Percentiles rank a stretch among this genome's conserved stretches.
Evolutionary conservation across 64 coral and sea anemone genomes (phyloP).

Genomic region (Actinia equina): DNA sequence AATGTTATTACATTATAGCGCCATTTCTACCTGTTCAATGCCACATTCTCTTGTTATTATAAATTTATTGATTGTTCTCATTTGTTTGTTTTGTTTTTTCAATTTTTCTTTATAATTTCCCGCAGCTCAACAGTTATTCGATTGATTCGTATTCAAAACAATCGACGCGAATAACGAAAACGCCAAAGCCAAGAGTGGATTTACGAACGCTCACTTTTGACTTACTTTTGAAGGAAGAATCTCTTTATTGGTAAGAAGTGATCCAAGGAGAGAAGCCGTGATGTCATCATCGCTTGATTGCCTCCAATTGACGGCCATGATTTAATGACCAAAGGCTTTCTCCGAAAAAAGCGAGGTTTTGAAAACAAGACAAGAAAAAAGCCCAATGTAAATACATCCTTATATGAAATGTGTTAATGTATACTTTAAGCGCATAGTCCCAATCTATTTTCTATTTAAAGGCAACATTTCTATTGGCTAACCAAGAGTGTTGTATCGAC

Average conservation of each 20-base stretch:
- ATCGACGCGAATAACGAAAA: neutral
- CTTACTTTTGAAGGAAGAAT: neutral
- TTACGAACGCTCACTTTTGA: neutral
- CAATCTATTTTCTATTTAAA: neutral
- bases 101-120: neutral
- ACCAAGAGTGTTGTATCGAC: constrained; percentile 69
- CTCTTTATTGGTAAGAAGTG: neutral
- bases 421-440: neutral
- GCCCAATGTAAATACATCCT: neutral
- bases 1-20: constrained; percentile 66
- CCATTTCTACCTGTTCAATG: constrained; percentile 22
- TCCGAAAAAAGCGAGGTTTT: neutral
- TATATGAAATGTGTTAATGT: constrained; percentile 10
- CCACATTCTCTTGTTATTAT: constrained; percentile 69
- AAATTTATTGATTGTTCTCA: constrained; percentile 65
- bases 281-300: neutral
- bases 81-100: constrained; percentile 41
- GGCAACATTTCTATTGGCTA: neutral
- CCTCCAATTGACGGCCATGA: constrained; percentile 11
- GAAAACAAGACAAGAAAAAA: neutral
- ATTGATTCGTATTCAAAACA: neutral
- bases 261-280: neutral
- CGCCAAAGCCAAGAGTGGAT: neutral
- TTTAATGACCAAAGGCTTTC: neutral
- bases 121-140: neutral